These are phyloP conservation scores for Diorhabda sublineata DNA, from an alignment of 1,140 invertebrate species.

Conservation along the genomic window DNA sequence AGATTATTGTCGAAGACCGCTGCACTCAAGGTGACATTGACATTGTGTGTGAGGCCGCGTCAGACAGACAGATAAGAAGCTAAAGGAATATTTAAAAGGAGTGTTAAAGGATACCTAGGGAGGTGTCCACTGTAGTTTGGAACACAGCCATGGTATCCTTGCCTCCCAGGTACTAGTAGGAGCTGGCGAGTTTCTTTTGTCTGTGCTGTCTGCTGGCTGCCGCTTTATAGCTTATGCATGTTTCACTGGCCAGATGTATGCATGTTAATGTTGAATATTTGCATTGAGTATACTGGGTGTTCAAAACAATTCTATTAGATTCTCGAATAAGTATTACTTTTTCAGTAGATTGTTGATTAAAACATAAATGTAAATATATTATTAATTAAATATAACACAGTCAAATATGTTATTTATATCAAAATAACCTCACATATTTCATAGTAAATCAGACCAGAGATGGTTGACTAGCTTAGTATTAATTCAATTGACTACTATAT, in stretches of 20 bases:
- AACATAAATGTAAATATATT: too few species aligned
- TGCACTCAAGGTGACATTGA: constrained; percentile 27
- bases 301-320: too few species aligned
- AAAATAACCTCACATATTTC: too few species aligned
- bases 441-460: too few species aligned
- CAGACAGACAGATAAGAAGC: constrained; percentile 23
- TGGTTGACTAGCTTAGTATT: too few species aligned
- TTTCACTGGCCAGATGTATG: neutral
- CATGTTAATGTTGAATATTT: too few species aligned
- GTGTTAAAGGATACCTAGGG: constrained; percentile 47
- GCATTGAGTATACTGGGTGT: too few species aligned
- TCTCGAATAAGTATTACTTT: too few species aligned
- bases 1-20: constrained; percentile 38
- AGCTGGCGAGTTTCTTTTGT: constrained; percentile 5
- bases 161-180: constrained; percentile 55
- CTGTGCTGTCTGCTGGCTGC: constrained; percentile 5
- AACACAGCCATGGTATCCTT: constrained; percentile 64
- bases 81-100: constrained; percentile 19
- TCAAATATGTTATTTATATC: too few species aligned
- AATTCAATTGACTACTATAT: too few species aligned
- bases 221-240: neutral
- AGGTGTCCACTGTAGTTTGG: constrained; percentile 59
- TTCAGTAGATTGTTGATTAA: too few species aligned
- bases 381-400: too few species aligned
- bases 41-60: constrained; percentile 14